Percentiles rank a stretch among this genome's conserved stretches.
phyloP scores from a whole-genome alignment of 2,113 vertebrate genomes.

The Alouatta palliata region DNA sequence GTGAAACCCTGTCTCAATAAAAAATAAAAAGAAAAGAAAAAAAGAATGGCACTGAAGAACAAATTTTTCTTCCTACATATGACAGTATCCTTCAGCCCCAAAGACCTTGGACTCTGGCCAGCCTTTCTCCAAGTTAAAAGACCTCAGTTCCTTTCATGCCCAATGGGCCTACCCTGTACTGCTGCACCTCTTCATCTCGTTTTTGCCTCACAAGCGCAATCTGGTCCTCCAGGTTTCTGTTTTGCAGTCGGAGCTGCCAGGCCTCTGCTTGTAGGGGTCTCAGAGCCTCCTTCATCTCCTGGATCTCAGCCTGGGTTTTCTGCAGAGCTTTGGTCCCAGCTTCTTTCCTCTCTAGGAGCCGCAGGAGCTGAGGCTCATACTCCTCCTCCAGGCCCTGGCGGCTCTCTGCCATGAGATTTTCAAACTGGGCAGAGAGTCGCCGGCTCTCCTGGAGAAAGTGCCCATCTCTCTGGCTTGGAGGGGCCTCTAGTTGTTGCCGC shows the following conservation, averaged over 20 bases:
- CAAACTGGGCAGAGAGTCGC: slow-evolving; percentile 89
- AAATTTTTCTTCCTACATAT: background rate
- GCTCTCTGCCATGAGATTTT: slow-evolving; percentile 90
- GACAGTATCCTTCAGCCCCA: background rate
- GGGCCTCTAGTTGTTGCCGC: slow-evolving; percentile 80
- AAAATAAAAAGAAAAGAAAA: too few species aligned
- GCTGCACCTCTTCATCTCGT: slow-evolving; percentile 88
- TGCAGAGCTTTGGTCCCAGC: slow-evolving; percentile 84
- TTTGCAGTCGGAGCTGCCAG: slow-evolving; percentile 87
- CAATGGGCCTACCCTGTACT: slow-evolving; percentile 87
- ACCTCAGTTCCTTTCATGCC: background rate
- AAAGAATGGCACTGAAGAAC: background rate
- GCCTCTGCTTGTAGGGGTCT: slow-evolving; percentile 89
- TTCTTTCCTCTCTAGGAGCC: slow-evolving; percentile 90
- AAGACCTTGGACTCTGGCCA: background rate
- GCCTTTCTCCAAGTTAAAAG: background rate
- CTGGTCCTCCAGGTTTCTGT: slow-evolving; percentile 91
- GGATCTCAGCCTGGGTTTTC: slow-evolving; percentile 88
- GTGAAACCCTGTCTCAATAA: too few species aligned
- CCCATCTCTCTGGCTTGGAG: slow-evolving; percentile 79
- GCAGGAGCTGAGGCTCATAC: slow-evolving; percentile 91
- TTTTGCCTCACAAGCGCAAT: slow-evolving; percentile 87
- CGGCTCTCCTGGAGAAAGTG: slow-evolving; percentile 88
- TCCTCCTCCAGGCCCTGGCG: slow-evolving; percentile 91
- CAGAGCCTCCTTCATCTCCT: slow-evolving; percentile 87